These are phyloP conservation scores for Rostrhamus sociabilis DNA, from an alignment of 2,797 vertebrate genomes.

Conservation along the genomic window DNA sequence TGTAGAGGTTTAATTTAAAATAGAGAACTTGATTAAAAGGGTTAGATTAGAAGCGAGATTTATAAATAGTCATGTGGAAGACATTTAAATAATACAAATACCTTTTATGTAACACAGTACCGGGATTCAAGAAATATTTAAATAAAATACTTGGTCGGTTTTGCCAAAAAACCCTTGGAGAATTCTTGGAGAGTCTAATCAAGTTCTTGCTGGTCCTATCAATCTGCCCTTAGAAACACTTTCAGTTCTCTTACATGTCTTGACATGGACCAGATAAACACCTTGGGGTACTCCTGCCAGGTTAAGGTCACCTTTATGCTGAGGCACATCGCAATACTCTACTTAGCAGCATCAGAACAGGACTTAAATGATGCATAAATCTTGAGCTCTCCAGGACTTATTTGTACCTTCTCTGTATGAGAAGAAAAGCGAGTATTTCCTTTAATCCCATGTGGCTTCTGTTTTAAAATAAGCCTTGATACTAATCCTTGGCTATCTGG, in stretches of 20 bases:
- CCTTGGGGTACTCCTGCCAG: background rate
- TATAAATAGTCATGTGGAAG: background rate
- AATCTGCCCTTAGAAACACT: background rate
- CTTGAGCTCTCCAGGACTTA: background rate
- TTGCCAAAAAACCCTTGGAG: background rate
- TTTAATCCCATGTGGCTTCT: slow-evolving; percentile 26
- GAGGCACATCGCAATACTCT: background rate
- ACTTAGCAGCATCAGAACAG: background rate
- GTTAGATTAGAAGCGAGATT: background rate
- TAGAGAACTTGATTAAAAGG: background rate
- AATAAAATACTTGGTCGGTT: background rate
- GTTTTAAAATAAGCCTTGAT: slow-evolving; percentile 41
- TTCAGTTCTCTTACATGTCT: background rate
- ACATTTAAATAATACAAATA: slow-evolving; percentile 24
- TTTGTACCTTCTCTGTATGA: background rate
- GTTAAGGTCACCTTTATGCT: slow-evolving; percentile 6
- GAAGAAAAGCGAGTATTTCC: slow-evolving; percentile 7
- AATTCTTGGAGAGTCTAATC: background rate
- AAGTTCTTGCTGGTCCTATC: background rate
- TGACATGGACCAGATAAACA: background rate
- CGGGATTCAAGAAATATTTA: background rate
- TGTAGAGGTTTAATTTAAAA: slow-evolving; percentile 17
- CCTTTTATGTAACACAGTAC: background rate
- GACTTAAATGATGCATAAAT: slow-evolving; percentile 24
- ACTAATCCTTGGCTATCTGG: slow-evolving; percentile 17